Conservation (phyloP, 2,113 vertebrate genomes). For the human (Homo sapiens) region DNA sequence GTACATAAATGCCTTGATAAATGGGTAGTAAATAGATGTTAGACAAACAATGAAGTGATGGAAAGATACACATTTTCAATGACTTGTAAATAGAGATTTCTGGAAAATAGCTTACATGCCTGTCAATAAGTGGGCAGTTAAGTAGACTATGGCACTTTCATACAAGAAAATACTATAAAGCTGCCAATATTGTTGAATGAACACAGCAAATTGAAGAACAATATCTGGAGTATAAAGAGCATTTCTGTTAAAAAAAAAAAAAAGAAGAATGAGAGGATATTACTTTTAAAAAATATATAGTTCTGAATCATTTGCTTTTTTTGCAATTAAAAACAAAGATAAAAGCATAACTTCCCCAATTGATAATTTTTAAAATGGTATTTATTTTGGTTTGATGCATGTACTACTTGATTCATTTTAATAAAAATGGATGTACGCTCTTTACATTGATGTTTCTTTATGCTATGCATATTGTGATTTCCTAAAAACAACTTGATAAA, state of each 20-base stretch:
- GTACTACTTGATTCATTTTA: neutral
- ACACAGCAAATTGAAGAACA: neutral
- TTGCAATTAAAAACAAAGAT: neutral
- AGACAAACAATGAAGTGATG: neutral
- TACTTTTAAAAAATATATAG: neutral
- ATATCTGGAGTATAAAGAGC: neutral
- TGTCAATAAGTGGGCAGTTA: neutral
- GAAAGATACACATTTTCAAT: neutral
- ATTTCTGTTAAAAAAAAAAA: neutral
- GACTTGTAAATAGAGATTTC: conserved; percentile 24
- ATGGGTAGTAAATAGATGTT: neutral
- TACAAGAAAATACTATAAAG: neutral
- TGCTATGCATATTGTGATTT: neutral
- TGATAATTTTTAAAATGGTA: neutral
- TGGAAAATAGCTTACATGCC: neutral
- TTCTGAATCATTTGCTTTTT: neutral
- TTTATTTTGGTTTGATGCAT: neutral
- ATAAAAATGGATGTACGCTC: neutral
- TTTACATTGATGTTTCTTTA: neutral
- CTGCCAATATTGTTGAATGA: neutral
- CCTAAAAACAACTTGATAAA: neutral
- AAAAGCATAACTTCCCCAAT: neutral
- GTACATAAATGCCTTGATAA: conserved; percentile 14
- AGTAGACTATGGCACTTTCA: neutral
- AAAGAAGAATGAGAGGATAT: neutral